These are phyloP conservation scores for Psammodynastes pulverulentus DNA, from an alignment of 2,113 vertebrate species.

Conservation along the genomic window DNA sequence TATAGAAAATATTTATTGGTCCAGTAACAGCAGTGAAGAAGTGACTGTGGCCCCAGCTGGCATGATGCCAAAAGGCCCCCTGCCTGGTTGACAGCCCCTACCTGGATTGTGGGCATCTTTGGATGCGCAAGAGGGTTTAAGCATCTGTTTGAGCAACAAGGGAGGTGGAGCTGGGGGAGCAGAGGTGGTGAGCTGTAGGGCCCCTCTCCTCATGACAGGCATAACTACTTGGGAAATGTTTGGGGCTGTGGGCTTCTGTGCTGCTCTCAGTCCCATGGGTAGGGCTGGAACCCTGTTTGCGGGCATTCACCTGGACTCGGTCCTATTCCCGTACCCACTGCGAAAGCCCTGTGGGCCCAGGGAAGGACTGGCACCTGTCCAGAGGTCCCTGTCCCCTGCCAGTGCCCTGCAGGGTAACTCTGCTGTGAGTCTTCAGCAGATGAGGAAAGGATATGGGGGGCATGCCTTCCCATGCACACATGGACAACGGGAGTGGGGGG, in stretches of 20 bases:
- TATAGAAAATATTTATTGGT: slow-evolving; percentile 26
- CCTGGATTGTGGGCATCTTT: neutral
- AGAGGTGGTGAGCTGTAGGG: neutral
- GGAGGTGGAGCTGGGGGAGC: neutral
- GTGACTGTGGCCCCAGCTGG: neutral
- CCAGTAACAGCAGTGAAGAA: slow-evolving; percentile 12
- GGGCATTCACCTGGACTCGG: neutral
- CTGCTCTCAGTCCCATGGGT: neutral
- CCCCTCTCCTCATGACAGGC: neutral
- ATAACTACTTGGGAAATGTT: neutral
- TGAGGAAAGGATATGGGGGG: neutral
- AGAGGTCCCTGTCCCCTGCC: neutral
- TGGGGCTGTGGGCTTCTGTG: neutral
- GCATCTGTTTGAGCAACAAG: neutral
- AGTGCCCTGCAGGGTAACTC: neutral
- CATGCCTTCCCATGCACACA: neutral
- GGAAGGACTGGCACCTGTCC: neutral
- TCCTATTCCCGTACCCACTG: neutral
- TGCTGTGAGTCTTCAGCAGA: neutral
- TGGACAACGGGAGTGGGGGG: neutral
- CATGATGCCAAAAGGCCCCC: neutral
- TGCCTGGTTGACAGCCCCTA: neutral
- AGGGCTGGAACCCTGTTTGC: neutral
- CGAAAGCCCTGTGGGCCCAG: neutral
- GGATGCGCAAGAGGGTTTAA: neutral